These are phyloP conservation scores for Trichogramma evanescens DNA, from an alignment of 2,888 invertebrate genomes.

Conservation along the genomic window DNA sequence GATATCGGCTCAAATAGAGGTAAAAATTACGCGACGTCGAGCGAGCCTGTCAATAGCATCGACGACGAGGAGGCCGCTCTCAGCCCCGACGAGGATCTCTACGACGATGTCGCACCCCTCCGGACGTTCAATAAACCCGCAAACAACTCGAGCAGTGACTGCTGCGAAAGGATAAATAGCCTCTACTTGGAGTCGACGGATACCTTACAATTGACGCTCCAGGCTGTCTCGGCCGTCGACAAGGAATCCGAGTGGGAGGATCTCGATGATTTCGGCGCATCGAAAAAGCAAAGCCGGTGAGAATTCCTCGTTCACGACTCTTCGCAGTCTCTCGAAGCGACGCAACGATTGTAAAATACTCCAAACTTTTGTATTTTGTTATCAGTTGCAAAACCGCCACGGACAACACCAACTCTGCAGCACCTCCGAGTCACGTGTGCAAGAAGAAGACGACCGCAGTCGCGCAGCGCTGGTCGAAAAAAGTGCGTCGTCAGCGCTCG, in stretches of 20 bases:
- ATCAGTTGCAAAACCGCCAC: neutral
- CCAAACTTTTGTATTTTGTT: too few relatives aligned
- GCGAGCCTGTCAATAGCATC: neutral
- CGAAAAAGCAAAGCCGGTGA: too few relatives aligned
- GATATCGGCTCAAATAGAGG: conserved; percentile 19
- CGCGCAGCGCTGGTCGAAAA: conserved; percentile 55
- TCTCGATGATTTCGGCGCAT: conserved; percentile 29
- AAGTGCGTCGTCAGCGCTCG: conserved; percentile 59
- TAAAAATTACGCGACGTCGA: neutral
- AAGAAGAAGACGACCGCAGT: conserved; percentile 1
- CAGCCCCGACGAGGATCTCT: conserved; percentile 21
- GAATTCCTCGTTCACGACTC: too few relatives aligned
- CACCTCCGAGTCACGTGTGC: neutral
- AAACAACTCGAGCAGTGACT: conserved; percentile 6
- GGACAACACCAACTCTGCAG: neutral
- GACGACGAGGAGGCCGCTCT: neutral
- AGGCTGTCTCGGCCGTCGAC: conserved; percentile 15
- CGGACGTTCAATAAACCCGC: neutral
- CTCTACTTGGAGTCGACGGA: conserved; percentile 32
- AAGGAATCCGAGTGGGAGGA: conserved; percentile 45
- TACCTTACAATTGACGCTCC: neutral
- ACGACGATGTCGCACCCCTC: conserved; percentile 30
- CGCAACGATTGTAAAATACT: too few relatives aligned
- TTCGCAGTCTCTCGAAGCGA: too few relatives aligned
- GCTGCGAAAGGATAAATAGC: conserved; percentile 41